Conservation (phyloP, 2,888 invertebrate genomes). For the Drosophila meridiana region DNA sequence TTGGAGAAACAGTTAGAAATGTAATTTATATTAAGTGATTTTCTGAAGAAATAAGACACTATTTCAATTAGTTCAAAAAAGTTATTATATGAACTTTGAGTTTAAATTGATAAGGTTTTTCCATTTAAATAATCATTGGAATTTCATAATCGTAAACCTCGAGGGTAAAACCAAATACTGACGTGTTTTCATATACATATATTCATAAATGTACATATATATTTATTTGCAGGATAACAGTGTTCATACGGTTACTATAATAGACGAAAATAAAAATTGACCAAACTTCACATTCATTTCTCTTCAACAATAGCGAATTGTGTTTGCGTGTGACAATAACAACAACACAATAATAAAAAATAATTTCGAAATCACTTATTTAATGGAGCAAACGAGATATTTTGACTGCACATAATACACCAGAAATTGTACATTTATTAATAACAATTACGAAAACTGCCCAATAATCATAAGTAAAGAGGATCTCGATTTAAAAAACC, state of each 20-base stretch:
- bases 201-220: not conserved
- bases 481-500: constrained; percentile 21
- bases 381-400: constrained; percentile 6
- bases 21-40: not conserved
- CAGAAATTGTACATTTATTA: constrained; percentile 19
- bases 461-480: constrained; percentile 15
- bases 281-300: constrained; percentile 14
- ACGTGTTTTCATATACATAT: not conserved
- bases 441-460: constrained; percentile 28
- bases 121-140: not conserved
- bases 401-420: constrained; percentile 8
- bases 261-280: constrained; percentile 1
- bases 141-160: not conserved
- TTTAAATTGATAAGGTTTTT: not conserved
- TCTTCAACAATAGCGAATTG: constrained; percentile 17
- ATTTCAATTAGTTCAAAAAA: not conserved
- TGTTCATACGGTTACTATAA: constrained; percentile 4
- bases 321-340: constrained; percentile 39
- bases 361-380: constrained; percentile 28
- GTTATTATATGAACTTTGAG: not conserved
- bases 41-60: not conserved
- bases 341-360: constrained; percentile 9
- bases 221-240: not conserved
- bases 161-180: not conserved
- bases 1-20: constrained; percentile 17